These are phyloP conservation scores for Girardia tigrina DNA, from an alignment of 2,888 invertebrate genomes.

Conservation along the genomic window DNA sequence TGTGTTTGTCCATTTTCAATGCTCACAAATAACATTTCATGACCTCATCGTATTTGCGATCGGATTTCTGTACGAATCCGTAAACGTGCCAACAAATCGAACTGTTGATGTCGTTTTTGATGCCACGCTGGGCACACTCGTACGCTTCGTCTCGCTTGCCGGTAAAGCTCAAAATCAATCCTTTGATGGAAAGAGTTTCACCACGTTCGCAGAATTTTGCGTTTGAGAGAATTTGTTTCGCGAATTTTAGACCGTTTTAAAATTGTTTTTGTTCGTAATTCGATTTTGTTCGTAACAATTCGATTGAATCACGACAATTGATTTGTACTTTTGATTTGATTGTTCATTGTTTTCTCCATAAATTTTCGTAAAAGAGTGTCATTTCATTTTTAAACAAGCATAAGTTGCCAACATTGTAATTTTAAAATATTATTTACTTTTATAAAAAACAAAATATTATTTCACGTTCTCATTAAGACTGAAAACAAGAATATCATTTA, in stretches of 20 bases:
- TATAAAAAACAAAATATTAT: no score
- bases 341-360: no score
- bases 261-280: constrained; percentile 99
- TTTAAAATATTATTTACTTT: no score
- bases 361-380: no score
- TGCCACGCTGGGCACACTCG: constrained; percentile 82
- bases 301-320: neutral
- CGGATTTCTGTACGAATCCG: constrained; percentile 82
- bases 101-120: constrained; percentile 84
- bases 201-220: constrained; percentile 82
- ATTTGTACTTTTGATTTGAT: constrained; percentile 6
- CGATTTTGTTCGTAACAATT: constrained; percentile 60
- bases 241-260: constrained; percentile 97
- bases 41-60: constrained; percentile 97
- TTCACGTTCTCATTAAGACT: no score
- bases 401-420: no score
- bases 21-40: constrained; percentile 98
- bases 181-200: constrained; percentile 99
- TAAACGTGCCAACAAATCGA: constrained; percentile 99
- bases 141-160: constrained; percentile 96
- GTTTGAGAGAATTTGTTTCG: constrained; percentile 91
- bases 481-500: no score
- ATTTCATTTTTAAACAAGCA: no score
- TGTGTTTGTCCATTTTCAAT: constrained; percentile 93
- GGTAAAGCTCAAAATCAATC: constrained; percentile 84